These are phyloP conservation scores for Branchellion lobata DNA, from an alignment of 2,888 invertebrate species.

Conservation along the genomic window DNA sequence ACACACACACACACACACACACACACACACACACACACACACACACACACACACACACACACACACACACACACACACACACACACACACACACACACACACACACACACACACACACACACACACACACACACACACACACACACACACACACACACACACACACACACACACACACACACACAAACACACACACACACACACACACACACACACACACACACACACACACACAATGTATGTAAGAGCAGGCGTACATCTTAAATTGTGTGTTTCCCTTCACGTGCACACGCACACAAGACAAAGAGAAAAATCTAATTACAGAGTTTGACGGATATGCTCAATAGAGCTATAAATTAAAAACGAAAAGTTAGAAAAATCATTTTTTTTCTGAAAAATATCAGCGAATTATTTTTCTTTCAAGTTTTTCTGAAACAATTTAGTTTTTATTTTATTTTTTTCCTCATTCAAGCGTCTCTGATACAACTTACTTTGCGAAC, in stretches of 20 bases:
- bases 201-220: constrained; percentile 29
- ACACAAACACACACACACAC: constrained; percentile 28
- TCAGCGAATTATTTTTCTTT: no score
- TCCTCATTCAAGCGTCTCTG: no score
- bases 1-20: constrained; percentile 22
- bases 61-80: constrained; percentile 31
- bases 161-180: constrained; percentile 24
- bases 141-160: constrained; percentile 29
- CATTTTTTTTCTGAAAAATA: no score
- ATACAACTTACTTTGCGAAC: no score
- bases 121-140: constrained; percentile 29
- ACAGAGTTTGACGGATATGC: no score
- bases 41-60: constrained; percentile 36
- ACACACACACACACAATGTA: constrained; percentile 26
- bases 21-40: constrained; percentile 25
- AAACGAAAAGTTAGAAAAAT: no score
- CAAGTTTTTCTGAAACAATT: no score
- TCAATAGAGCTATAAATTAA: no score
- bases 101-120: constrained; percentile 38
- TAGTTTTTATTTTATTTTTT: no score
- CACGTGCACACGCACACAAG: constrained; percentile 6
- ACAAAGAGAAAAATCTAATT: no score
- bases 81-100: constrained; percentile 33
- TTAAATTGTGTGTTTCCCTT: no score
- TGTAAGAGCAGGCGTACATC: background rate